Evolutionary conservation across 1,140 invertebrate genomes (phyloP).

Genomic region (Lamellibrachia luymesi): DNA sequence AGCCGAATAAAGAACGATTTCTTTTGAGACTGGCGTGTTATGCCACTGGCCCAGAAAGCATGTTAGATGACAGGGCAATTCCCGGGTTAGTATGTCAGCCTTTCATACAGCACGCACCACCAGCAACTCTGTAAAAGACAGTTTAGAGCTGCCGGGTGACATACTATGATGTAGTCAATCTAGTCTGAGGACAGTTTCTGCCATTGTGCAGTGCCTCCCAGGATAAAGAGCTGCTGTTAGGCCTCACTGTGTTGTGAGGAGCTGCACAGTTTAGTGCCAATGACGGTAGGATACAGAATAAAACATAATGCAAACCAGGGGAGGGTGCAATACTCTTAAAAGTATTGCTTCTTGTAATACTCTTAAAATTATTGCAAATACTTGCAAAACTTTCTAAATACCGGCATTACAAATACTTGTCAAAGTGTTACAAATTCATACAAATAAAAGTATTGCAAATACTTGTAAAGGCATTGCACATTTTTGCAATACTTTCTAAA

Average conservation of each 20-base stretch:
- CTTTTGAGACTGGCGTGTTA: neutral
- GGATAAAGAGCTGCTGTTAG: neutral
- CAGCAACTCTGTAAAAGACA: constrained; percentile 1
- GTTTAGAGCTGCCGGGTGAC: neutral
- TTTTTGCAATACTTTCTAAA: neutral
- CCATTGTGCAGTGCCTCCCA: neutral
- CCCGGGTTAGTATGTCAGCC: neutral
- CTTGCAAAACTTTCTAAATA: neutral
- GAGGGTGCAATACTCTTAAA: neutral
- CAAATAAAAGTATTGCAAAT: neutral
- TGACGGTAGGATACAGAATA: neutral
- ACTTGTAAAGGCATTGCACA: neutral
- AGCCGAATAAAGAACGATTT: neutral
- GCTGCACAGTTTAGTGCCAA: neutral
- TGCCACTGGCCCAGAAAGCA: neutral
- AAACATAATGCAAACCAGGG: neutral
- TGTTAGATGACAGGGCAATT: neutral
- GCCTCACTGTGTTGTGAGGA: neutral
- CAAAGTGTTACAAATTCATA: neutral
- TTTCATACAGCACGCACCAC: neutral
- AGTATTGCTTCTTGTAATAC: neutral
- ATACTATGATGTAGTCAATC: neutral
- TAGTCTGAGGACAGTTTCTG: neutral
- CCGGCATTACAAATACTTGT: neutral
- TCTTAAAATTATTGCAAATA: neutral